These are phyloP conservation scores for Manduca sexta DNA, from an alignment of 1,140 invertebrate species.

Conservation along the genomic window DNA sequence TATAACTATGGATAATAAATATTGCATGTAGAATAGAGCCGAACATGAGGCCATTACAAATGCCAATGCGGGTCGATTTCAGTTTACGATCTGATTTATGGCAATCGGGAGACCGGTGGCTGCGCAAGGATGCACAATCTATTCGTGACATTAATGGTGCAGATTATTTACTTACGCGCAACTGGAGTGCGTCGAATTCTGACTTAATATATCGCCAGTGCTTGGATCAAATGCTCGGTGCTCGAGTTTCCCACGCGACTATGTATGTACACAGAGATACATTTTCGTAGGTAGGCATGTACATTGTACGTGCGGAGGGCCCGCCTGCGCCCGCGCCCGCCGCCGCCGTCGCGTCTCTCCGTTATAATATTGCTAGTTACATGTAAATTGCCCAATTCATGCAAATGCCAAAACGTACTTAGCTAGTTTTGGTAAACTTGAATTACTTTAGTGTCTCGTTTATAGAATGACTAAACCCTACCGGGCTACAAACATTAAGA, in stretches of 20 bases:
- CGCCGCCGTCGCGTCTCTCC: not conserved
- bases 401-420: conserved; percentile 1
- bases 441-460: no score
- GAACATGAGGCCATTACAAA: conserved; percentile 17
- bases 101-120: conserved; percentile 18
- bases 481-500: no score
- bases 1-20: conserved; percentile 18
- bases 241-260: conserved; percentile 52
- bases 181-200: conserved; percentile 49
- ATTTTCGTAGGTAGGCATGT: no score
- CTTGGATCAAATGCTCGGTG: conserved; percentile 7
- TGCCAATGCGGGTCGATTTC: conserved; percentile 22
- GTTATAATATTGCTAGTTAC: not conserved
- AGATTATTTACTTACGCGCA: conserved; percentile 37
- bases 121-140: conserved; percentile 50
- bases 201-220: conserved; percentile 52
- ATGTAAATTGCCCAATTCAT: conserved; percentile 2
- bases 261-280: not conserved
- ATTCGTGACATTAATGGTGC: conserved; percentile 22
- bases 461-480: no score
- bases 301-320: no score
- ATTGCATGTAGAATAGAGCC: conserved; percentile 5
- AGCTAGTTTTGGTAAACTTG: no score
- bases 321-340: not conserved
- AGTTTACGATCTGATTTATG: conserved; percentile 23